These are phyloP conservation scores for Poeciliopsis retropinna DNA, from an alignment of 2,113 vertebrate genomes.

Conservation along the genomic window DNA sequence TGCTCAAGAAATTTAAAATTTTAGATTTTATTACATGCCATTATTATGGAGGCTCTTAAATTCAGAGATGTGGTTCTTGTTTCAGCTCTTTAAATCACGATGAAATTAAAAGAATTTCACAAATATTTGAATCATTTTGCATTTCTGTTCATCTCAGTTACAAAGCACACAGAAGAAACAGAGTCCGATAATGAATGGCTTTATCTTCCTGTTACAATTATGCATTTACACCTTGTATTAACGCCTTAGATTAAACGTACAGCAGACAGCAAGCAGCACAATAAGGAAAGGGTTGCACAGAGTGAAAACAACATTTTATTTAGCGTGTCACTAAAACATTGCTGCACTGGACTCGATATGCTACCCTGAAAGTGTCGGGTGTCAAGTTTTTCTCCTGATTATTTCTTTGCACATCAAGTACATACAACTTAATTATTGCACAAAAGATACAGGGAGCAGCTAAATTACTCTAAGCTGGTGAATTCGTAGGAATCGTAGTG, in stretches of 20 bases:
- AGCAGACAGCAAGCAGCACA: constrained; percentile 19
- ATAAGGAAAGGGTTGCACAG: constrained; percentile 3
- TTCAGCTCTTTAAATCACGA: not conserved
- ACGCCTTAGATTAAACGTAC: constrained; percentile 20
- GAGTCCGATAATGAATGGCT: constrained; percentile 72
- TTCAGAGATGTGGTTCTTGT: no score
- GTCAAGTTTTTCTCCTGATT: constrained; percentile 17
- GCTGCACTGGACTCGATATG: constrained; percentile 16
- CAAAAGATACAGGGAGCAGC: constrained; percentile 23
- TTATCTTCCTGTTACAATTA: constrained; percentile 70
- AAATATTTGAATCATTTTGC: not conserved
- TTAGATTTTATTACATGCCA: no score
- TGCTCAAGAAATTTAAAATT: no score
- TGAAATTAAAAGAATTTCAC: not conserved
- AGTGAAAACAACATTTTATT: constrained; percentile 13
- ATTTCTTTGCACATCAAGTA: constrained; percentile 23
- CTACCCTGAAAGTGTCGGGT: constrained; percentile 47
- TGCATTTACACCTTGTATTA: constrained; percentile 30
- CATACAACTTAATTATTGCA: constrained; percentile 59
- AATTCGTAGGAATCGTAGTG: not conserved
- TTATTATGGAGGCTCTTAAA: no score
- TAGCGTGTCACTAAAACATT: constrained; percentile 8
- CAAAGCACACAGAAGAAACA: constrained; percentile 35
- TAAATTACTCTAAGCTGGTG: constrained; percentile 2
- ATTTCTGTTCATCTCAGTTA: not conserved